phyloP scores from a whole-genome alignment of 2,113 vertebrate species.

The Hippocampus barbouri region DNA sequence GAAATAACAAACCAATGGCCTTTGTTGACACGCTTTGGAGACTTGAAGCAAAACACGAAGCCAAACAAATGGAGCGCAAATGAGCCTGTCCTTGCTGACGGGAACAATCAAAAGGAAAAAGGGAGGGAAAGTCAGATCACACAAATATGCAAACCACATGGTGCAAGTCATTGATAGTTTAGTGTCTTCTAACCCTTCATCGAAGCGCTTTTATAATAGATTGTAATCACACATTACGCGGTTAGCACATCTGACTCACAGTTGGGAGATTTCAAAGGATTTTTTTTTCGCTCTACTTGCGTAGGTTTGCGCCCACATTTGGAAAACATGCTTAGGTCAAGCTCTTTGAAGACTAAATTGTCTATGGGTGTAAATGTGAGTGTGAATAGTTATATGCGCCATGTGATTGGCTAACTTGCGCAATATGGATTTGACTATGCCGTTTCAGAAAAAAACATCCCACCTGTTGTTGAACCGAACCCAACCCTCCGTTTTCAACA shows the following conservation, averaged over 20 bases:
- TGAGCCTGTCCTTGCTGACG: neutral
- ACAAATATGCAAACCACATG: conserved; percentile 1
- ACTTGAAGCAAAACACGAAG: neutral
- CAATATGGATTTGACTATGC: too few species aligned
- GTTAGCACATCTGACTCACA: conserved; percentile 1
- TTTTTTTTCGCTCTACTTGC: neutral
- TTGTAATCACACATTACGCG: neutral
- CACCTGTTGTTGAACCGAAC: too few species aligned
- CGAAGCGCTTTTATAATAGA: neutral
- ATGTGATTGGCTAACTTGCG: neutral
- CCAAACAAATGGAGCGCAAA: neutral
- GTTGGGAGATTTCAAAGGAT: neutral
- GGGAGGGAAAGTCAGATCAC: neutral
- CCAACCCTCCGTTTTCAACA: too few species aligned
- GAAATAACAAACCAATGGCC: neutral
- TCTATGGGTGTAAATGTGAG: neutral
- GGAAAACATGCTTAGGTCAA: neutral
- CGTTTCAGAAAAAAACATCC: too few species aligned
- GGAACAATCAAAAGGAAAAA: neutral
- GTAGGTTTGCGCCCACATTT: neutral
- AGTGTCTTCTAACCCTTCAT: neutral
- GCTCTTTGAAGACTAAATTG: neutral
- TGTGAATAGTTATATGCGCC: neutral
- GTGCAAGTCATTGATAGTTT: neutral
- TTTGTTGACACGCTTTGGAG: neutral